Percentiles rank a stretch among this genome's conserved stretches.
phyloP scores from a whole-genome alignment of 2,888 invertebrate genomes.

The Nemoura dubitans region DNA sequence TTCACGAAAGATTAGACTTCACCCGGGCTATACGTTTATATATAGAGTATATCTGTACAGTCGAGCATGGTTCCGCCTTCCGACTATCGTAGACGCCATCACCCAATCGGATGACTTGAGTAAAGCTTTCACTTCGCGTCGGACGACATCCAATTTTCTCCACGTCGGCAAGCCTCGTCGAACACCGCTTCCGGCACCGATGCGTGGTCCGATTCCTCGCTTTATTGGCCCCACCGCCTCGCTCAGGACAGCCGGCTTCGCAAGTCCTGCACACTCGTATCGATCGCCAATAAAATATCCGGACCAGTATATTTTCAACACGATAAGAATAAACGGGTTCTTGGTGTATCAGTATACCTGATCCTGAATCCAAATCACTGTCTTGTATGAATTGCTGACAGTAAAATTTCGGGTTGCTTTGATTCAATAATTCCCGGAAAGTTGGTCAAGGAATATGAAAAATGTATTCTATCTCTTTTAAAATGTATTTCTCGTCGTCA shows the following conservation, averaged over 20 bases:
- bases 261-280: slow-evolving; percentile 8
- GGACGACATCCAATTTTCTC: slow-evolving; percentile 41
- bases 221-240: neutral
- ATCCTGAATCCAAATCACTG: slow-evolving; percentile 15
- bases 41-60: neutral
- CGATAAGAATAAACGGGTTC: slow-evolving; percentile 28
- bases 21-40: neutral
- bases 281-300: slow-evolving; percentile 42
- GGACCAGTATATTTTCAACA: slow-evolving; percentile 33
- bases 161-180: slow-evolving; percentile 1
- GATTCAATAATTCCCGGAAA: slow-evolving; percentile 21
- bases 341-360: slow-evolving; percentile 27
- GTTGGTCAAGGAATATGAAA: neutral
- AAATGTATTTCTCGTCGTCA: neutral
- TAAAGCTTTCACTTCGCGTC: neutral
- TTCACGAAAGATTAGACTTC: neutral
- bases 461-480: neutral
- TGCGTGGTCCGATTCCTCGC: slow-evolving; percentile 23
- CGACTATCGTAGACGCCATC: slow-evolving; percentile 20
- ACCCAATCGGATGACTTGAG: slow-evolving; percentile 28
- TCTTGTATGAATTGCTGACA: neutral
- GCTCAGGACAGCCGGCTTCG: neutral
- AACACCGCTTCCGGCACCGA: neutral
- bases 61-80: neutral
- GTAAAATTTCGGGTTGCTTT: slow-evolving; percentile 20